These are phyloP conservation scores for Hypocryptadius cinnamomeus DNA, from an alignment of 2,113 vertebrate species.

Conservation along the genomic window DNA sequence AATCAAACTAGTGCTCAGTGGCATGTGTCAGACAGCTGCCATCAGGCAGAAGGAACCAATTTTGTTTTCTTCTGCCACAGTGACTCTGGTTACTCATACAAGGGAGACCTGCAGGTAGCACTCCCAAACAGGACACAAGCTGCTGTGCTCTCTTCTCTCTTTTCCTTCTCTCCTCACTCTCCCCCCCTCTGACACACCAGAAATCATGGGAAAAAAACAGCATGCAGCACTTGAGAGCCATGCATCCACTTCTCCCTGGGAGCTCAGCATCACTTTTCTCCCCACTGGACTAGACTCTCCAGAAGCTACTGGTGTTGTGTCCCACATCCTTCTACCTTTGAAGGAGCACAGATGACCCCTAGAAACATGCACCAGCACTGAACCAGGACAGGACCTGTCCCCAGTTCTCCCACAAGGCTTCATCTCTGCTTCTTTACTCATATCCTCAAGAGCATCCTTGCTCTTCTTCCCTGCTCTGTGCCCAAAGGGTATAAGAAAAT, in stretches of 20 bases:
- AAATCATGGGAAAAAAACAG: neutral
- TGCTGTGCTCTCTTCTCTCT: neutral
- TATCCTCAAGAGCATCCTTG: neutral
- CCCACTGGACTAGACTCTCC: neutral
- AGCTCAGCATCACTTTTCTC: neutral
- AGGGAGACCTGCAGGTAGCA: neutral
- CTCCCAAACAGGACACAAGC: neutral
- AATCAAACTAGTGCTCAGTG: neutral
- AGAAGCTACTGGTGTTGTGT: no score
- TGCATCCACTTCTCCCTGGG: neutral
- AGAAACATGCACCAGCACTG: neutral
- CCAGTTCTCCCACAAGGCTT: neutral
- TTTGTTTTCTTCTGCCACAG: neutral
- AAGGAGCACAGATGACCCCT: fast-evolving
- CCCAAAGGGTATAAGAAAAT: neutral
- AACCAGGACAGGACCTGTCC: neutral
- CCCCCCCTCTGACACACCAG: neutral
- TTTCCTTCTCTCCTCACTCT: neutral
- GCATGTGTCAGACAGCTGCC: neutral
- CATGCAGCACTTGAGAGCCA: neutral
- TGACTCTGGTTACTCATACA: neutral
- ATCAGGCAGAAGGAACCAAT: neutral
- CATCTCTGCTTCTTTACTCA: neutral
- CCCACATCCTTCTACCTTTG: neutral
- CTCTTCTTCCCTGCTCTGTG: neutral